Conservation (phyloP, 2,888 invertebrate species). For the Drosophila mettleri region DNA sequence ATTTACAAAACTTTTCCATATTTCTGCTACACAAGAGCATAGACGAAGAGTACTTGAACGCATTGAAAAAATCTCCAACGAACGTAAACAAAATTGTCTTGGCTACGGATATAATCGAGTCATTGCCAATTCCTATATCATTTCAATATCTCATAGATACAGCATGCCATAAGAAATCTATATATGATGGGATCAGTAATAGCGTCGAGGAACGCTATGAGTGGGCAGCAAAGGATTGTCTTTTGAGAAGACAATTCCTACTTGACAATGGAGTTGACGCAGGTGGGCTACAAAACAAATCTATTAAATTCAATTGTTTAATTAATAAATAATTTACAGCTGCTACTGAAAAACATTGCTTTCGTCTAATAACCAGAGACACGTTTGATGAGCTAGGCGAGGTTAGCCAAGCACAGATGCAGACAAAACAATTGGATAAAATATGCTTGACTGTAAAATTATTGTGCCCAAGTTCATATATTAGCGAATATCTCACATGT, state of each 20-base stretch:
- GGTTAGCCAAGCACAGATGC: conserved; percentile 25
- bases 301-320: background rate
- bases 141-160: conserved; percentile 66
- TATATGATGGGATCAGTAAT: conserved; percentile 36
- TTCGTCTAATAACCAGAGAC: conserved; percentile 50
- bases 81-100: conserved; percentile 47
- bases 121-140: conserved; percentile 40
- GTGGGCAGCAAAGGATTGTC: conserved; percentile 59
- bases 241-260: conserved; percentile 43
- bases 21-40: conserved; percentile 50
- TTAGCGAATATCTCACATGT: conserved; percentile 59
- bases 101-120: conserved; percentile 59
- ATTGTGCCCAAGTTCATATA: conserved; percentile 42
- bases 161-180: conserved; percentile 33
- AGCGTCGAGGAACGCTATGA: conserved; percentile 42
- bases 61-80: conserved; percentile 16
- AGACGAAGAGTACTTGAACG: conserved; percentile 40
- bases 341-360: conserved; percentile 35
- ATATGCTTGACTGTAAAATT: conserved; percentile 60
- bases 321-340: background rate
- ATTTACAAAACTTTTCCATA: conserved; percentile 42
- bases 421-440: conserved; percentile 55
- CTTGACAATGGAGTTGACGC: conserved; percentile 26
- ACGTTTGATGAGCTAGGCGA: conserved; percentile 26
- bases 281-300: conserved; percentile 32